phyloP scores from a whole-genome alignment of 2,113 vertebrate species.

The Rana temporaria region DNA sequence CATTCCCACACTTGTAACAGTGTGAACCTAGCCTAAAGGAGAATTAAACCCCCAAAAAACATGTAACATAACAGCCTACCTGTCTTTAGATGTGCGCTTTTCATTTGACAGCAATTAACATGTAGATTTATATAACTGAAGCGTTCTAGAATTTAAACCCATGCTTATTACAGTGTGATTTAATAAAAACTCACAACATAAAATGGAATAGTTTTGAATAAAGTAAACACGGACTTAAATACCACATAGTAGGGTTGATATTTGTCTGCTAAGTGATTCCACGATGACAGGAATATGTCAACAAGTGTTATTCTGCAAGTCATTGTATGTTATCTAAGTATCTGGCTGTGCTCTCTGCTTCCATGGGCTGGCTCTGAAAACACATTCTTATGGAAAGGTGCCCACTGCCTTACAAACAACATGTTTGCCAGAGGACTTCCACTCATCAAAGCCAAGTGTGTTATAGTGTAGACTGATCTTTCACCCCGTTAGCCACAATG shows the following conservation, averaged over 20 bases:
- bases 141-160: neutral
- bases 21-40: too few relatives aligned
- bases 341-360: neutral
- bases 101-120: too few relatives aligned
- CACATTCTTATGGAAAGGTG: constrained; percentile 36
- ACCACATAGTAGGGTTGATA: too few relatives aligned
- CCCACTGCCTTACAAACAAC: constrained; percentile 28
- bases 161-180: neutral
- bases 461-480: constrained; percentile 2
- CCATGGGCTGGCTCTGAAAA: neutral
- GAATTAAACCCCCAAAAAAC: too few relatives aligned
- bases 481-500: constrained; percentile 12
- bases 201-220: neutral
- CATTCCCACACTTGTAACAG: too few relatives aligned
- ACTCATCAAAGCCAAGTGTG: constrained; percentile 32
- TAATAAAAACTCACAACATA: neutral
- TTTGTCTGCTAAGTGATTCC: neutral
- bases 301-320: neutral
- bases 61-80: too few relatives aligned
- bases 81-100: too few relatives aligned
- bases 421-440: constrained; percentile 45
- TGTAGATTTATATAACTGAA: neutral
- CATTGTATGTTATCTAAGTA: constrained; percentile 4
- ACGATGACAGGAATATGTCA: neutral
- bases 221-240: neutral